Evolutionary conservation across 2,888 invertebrate genomes (phyloP), one percentile per base, ranked within the genome.

Genomic region (Ophion ellenae): DNA sequence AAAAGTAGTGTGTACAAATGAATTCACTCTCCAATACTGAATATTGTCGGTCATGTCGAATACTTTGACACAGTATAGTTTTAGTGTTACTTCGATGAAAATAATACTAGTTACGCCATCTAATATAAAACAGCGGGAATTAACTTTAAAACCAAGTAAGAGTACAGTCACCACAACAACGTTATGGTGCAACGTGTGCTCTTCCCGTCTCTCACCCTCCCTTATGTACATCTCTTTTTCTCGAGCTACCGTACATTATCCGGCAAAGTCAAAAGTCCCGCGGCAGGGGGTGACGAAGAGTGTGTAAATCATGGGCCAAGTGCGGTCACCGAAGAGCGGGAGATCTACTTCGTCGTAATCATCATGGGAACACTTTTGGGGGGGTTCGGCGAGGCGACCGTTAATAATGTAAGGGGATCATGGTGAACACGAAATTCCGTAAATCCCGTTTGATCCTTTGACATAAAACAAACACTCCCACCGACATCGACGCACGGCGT

Each of bases 391-490:
- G 84, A 82, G 83, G 87, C 85, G 86, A 87, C 76, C 87, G 89
- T 89, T 88, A 88, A 87, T 87, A 89, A 86, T 85, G 84, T 86
- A 87, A 88, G 88, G 88, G 90, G 89, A 89, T 88, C 87, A 63
- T 32, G 84, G 73, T 82, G 77, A 28, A 70, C 80, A 82, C 87
- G 66, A 87, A 90, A 90, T 91, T 92, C 88, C 88, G 89, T 90
- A 92, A 93, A 93, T 92, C 93, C 92, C 83, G 88, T 90, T 90
- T 91, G 91, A 93, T 91, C 92, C 89, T 85, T 78, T 87, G 90
- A 92, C 91, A 91, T 92, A 91, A 92, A 92, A 92, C 91, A 92
- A 92, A 91, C 91, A 91, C 92, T 86, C 91, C 89, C 90, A 88
- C 87, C 89, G 84, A 86, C 85, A 74, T 53, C 53, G 47, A 67